Evolutionary conservation across 2,113 vertebrate species (phyloP), one percentile per base, ranked within the genome.

Genomic region (Pseudorhombus dupliciocellatus): DNA sequence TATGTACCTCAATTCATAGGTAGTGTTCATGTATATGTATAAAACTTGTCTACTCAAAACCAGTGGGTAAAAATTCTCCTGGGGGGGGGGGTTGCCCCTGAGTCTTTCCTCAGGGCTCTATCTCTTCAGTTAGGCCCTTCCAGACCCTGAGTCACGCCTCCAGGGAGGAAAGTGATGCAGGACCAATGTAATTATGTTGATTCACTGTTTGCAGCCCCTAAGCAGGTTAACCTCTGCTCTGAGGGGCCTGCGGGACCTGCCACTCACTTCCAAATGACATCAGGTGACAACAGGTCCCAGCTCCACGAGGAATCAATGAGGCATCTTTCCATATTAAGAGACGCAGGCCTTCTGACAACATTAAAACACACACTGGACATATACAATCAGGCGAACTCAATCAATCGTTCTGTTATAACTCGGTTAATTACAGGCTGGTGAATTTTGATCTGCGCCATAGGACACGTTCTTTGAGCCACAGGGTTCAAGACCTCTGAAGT

Each of bases 161-260:
- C 22, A 14, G 79, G 80, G 81, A 77, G 73, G 22, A 59, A 26
- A 77, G 66, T 82, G 78, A 85, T 20, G 65, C 55, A 67, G 73
- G 62, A 88, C 84, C 83, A 74, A 71, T 85, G 76, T 79, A 67
- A 80, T 88, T 81, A 77, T 82, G 75, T 81, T 85, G 78, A 80
- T 84, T 84, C 75, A 56, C 56, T 70, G 75, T 83, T 79, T 80
- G 48, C 63, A 55, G 65, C 63, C 79, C 75, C 64, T 69, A 66
- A 86, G 85, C 84, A 85, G 55, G 75, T 89, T 89, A 66, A 87
- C 85, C 84, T 84, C 65, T 69, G 84, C 80, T 79, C 84, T 62
- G 6, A 7, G 0, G 31, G 55, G 76, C 83, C 81, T 61, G 20
- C 61, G 83, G 84, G 87, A 87, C 34, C 54, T 70, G 73, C 75